These are phyloP conservation scores for Bos javanicus DNA, from an alignment of 2,113 vertebrate genomes.

Conservation along the genomic window DNA sequence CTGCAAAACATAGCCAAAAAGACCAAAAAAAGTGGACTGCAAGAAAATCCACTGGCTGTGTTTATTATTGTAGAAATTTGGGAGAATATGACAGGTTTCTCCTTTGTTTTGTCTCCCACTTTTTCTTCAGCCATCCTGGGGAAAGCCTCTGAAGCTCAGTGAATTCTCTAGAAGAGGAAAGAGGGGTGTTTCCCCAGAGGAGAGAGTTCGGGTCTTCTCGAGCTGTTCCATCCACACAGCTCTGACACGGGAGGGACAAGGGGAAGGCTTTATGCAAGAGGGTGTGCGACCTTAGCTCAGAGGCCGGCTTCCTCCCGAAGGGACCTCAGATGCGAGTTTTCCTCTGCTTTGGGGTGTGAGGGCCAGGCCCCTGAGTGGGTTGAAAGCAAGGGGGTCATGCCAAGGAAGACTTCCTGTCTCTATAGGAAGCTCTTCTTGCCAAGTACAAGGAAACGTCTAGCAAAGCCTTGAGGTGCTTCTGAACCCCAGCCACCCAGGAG, in stretches of 20 bases:
- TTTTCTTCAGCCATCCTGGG: background rate
- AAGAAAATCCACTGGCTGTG: accelerated
- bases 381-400: background rate
- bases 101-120: background rate
- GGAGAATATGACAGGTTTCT: accelerated
- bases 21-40: background rate
- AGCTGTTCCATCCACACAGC: accelerated
- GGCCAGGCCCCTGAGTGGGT: background rate
- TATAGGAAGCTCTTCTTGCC: background rate
- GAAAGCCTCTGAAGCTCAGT: background rate
- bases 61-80: background rate
- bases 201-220: background rate
- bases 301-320: background rate
- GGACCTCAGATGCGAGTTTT: background rate
- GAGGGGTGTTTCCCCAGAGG: background rate
- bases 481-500: background rate
- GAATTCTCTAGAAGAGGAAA: background rate
- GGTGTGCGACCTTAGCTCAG: accelerated
- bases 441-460: background rate
- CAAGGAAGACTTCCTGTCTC: background rate
- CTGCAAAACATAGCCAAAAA: background rate
- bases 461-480: background rate
- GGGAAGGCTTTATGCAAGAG: background rate
- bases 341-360: accelerated
- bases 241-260: background rate